These are phyloP conservation scores for Morone saxatilis DNA, from an alignment of 2,113 vertebrate genomes.

Conservation along the genomic window DNA sequence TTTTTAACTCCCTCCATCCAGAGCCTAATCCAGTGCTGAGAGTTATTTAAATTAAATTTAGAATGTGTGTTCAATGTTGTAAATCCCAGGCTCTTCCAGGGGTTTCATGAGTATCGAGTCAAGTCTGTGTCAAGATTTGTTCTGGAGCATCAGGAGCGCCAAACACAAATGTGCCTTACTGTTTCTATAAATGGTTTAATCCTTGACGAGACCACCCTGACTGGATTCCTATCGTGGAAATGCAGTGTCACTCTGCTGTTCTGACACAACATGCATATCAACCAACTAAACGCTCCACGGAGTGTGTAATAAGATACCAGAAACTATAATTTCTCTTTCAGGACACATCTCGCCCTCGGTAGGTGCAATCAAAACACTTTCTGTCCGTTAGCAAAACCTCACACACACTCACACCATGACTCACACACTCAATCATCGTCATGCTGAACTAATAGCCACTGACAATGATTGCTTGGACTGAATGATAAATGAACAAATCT, in stretches of 20 bases:
- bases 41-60: background rate
- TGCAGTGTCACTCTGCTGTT: background rate
- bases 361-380: constrained; percentile 41
- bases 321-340: constrained; percentile 44
- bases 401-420: constrained; percentile 4
- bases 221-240: background rate
- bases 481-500: constrained; percentile 35
- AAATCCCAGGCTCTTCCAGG: background rate
- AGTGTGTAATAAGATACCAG: constrained; percentile 32
- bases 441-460: constrained; percentile 3
- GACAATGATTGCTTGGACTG: constrained; percentile 12
- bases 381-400: constrained; percentile 15
- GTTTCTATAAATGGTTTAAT: constrained; percentile 1
- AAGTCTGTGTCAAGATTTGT: constrained; percentile 1
- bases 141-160: background rate
- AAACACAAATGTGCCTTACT: constrained; percentile 19
- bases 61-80: background rate
- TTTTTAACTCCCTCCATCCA: background rate
- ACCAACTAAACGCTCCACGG: background rate
- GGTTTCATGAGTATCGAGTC: background rate
- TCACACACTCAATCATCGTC: background rate
- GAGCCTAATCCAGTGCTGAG: background rate
- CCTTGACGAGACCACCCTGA: constrained; percentile 7
- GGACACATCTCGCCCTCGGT: constrained; percentile 21
- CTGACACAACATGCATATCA: background rate